phyloP scores from a whole-genome alignment of 1,140 invertebrate genomes.

The Brachionus calyciflorus region DNA sequence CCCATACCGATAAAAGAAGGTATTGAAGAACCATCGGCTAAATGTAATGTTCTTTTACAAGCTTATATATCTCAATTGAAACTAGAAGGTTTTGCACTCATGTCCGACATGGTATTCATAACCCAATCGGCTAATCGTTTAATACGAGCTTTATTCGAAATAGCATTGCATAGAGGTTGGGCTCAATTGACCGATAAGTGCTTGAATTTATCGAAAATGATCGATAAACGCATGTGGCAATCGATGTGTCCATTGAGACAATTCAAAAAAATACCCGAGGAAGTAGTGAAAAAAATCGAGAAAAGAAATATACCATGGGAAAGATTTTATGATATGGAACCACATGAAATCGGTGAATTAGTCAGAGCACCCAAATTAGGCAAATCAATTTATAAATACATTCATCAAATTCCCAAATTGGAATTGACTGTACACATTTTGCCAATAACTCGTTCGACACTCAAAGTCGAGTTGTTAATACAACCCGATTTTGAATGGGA shows the following conservation, averaged over 20 bases:
- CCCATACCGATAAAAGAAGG: constrained; percentile 99
- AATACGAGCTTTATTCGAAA: constrained; percentile 95
- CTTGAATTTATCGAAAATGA: constrained; percentile 94
- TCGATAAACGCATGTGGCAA: constrained; percentile 97
- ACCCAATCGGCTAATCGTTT: constrained; percentile 93
- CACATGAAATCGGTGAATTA: constrained; percentile 94
- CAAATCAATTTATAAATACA: constrained; percentile 94
- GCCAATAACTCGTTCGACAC: constrained; percentile 89
- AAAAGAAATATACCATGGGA: constrained; percentile 74
- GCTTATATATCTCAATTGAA: constrained; percentile 98
- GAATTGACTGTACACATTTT: constrained; percentile 93
- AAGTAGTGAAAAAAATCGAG: constrained; percentile 95
- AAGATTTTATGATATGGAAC: constrained; percentile 87
- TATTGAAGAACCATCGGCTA: constrained; percentile 95
- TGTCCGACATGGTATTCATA: constrained; percentile 99
- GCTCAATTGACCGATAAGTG: constrained; percentile 94
- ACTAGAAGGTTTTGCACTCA: constrained; percentile 93
- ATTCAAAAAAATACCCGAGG: constrained; percentile 95
- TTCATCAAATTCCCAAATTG: constrained; percentile 93
- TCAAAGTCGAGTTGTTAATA: constrained; percentile 93
- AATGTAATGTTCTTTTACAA: constrained; percentile 90
- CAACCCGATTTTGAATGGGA: constrained; percentile 99
- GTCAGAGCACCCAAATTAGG: constrained; percentile 91
- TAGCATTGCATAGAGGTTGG: constrained; percentile 83
- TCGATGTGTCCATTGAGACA: constrained; percentile 97